Evolutionary conservation across 2,113 vertebrate genomes (phyloP), one percentile per base, ranked within the genome.

Genomic region (Lepus europaeus): DNA sequence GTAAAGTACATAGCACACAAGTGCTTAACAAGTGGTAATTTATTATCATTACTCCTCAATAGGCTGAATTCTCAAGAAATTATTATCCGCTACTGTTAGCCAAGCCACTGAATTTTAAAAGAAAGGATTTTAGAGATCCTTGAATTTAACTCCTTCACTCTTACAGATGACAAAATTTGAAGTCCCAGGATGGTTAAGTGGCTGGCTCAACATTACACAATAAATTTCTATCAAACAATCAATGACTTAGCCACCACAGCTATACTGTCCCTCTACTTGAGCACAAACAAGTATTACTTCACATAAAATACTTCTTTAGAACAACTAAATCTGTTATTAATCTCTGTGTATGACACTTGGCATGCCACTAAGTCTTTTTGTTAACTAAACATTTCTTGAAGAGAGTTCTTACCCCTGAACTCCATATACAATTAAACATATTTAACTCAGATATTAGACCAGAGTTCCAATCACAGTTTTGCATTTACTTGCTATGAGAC

Each of bases 1-100:
- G n/a, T 61, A 33, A 5, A 74, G 9, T 49, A 5, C 20, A 3
- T 3, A 66, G 70, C 14, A 82, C 25, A 73, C 1, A 79, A 45
- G 49, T 51, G 53, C 20, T 86, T 77, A 86, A 59, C 39, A 63
- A 89, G 36, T 33, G 63, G 49, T 33, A 13, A 39, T 61, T 16
- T 51, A 63, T 76, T 83, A 49, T 4, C 39, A 76, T 25, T 53
- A 84, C n/a, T 82, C 61, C 31, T 88, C 69, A 69, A 27, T 0
- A 81, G n/a, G 86, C 23, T 89, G 36, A 68, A 78, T 51, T 45
- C 82, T 82, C 12, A 93, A 66, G 29, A 94, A 91, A 81, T 69
- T 59, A 31, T 23, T 31, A 29, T 27, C 31, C 39, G 4, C 20
- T 74, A n/a, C 39, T 61, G 45, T 63, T 3, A 53, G 85, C 36